Evolutionary conservation across 2,113 vertebrate genomes (phyloP).

Genomic region (Irena cyanogastra): DNA sequence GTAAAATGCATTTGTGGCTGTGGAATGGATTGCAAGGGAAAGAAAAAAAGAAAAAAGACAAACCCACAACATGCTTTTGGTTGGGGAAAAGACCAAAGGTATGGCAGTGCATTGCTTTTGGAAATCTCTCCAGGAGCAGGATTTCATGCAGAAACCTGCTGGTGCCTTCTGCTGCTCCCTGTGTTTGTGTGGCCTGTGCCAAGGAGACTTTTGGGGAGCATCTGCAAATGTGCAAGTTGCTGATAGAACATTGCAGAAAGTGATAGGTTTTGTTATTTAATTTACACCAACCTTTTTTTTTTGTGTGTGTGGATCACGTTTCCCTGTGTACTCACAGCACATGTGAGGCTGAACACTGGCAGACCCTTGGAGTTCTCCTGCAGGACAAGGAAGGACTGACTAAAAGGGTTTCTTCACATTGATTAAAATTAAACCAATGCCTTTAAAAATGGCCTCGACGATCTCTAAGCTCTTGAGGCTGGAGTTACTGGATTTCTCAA

Average conservation of each 20-base stretch:
- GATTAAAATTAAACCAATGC: background rate
- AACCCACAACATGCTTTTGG: background rate
- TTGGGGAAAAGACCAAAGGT: conserved; percentile 38
- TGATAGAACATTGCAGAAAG: background rate
- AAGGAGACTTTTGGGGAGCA: background rate
- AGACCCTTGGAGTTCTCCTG: background rate
- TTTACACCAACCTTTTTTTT: background rate
- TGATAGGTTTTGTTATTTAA: background rate
- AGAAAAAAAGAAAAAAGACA: background rate
- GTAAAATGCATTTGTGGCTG: background rate
- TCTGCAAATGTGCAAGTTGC: background rate
- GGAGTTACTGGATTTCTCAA: background rate
- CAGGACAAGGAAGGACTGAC: background rate
- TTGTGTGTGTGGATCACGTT: fast-evolving
- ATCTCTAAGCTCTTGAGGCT: background rate
- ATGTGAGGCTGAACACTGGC: background rate
- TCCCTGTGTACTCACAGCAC: background rate
- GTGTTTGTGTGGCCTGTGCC: background rate
- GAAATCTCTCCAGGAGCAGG: conserved; percentile 20
- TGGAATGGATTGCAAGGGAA: background rate
- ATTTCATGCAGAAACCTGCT: conserved; percentile 26
- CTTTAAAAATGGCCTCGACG: background rate
- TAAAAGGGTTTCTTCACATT: background rate
- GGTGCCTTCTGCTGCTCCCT: background rate
- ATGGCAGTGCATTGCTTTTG: conserved; percentile 21